phyloP scores from a whole-genome alignment of 2,797 vertebrate genomes.

The Gymnopithys bicolor region DNA sequence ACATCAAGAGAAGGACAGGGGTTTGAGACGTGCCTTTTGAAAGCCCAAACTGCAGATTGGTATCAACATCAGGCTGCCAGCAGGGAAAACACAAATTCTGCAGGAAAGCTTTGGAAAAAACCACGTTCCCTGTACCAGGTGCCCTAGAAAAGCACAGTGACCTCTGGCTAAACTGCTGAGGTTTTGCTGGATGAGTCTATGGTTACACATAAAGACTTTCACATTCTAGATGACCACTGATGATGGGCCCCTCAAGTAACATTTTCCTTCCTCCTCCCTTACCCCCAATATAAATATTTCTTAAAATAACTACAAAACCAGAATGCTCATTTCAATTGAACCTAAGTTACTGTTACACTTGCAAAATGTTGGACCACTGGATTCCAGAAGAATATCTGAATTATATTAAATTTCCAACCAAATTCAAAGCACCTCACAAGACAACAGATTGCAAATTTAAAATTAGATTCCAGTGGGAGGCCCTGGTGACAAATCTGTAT shows the following conservation, averaged over 20 bases:
- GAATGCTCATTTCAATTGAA: background rate
- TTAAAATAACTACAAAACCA: conserved; percentile 26
- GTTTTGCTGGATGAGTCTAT: background rate
- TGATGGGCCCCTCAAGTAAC: background rate
- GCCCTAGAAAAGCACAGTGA: background rate
- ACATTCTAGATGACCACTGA: background rate
- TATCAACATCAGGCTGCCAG: background rate
- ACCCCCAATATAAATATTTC: background rate
- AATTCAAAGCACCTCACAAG: conserved; percentile 78
- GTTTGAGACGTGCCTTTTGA: accelerated
- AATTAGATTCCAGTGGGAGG: conserved; percentile 83
- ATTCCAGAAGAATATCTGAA: conserved; percentile 50
- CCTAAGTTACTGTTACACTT: background rate
- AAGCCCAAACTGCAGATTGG: background rate
- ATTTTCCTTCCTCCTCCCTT: background rate
- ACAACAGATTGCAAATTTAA: conserved; percentile 82
- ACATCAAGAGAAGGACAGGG: background rate
- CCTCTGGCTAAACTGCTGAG: conserved; percentile 23
- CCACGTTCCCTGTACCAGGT: background rate
- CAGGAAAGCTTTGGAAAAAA: background rate
- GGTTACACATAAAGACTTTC: background rate
- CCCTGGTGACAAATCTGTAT: conserved; percentile 75
- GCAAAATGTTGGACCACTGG: conserved; percentile 28
- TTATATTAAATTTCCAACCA: conserved; percentile 67
- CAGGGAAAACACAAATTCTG: background rate